Evolutionary conservation across 2,797 vertebrate species (phyloP).

Genomic region (Steatocranus sp.): DNA sequence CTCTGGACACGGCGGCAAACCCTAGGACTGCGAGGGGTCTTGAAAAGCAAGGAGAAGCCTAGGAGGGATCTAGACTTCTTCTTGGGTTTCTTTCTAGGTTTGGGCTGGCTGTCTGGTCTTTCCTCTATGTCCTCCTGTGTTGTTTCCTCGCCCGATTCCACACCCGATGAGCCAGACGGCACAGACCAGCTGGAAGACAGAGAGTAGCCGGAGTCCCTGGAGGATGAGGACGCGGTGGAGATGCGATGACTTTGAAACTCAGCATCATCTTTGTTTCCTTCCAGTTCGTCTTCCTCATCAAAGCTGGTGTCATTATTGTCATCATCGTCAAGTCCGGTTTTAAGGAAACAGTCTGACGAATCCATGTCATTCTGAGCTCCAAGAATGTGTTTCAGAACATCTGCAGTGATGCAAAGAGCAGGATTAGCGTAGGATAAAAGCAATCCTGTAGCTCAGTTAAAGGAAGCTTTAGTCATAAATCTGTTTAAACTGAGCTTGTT

Average conservation of each 20-base stretch:
- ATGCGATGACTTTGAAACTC: conserved; percentile 52
- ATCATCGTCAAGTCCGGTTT: conserved; percentile 53
- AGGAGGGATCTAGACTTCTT: conserved; percentile 71
- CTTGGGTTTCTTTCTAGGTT: conserved; percentile 61
- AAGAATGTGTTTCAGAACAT: conserved; percentile 83
- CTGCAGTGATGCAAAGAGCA: conserved; percentile 50
- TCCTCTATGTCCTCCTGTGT: conserved; percentile 79
- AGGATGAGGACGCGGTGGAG: conserved; percentile 70
- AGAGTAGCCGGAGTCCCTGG: conserved; percentile 71
- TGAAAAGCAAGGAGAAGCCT: conserved; percentile 81
- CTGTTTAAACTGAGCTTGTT: conserved; percentile 26
- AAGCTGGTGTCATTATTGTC: conserved; percentile 21
- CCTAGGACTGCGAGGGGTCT: conserved; percentile 70
- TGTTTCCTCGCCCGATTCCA: conserved; percentile 85
- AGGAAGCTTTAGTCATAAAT: background rate
- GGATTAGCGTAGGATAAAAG: background rate
- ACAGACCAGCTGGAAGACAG: conserved; percentile 74
- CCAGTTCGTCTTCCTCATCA: conserved; percentile 59
- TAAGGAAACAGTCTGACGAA: conserved; percentile 38
- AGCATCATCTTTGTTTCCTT: conserved; percentile 39
- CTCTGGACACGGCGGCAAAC: conserved; percentile 79
- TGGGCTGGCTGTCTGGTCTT: conserved; percentile 19
- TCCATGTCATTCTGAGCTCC: conserved; percentile 69
- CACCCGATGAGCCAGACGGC: conserved; percentile 80
- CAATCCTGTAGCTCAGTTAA: background rate